Base-by-base conservation (phyloP, 2,888 invertebrate genomes). In the Cactoblastis cactorum region DNA sequence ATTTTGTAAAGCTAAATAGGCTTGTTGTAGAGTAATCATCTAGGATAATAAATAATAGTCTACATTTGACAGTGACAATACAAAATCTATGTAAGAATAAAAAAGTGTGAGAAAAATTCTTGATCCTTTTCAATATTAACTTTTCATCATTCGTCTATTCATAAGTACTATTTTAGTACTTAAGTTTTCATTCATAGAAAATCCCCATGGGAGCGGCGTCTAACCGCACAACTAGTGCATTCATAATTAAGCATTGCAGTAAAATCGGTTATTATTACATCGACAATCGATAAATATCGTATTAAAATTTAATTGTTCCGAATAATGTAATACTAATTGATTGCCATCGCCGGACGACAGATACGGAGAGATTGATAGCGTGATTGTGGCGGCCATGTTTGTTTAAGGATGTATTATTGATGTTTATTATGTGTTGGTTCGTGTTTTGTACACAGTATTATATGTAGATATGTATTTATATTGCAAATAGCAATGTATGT, bases 251-350 rank as follows among this genome's bases (percentile, higher is more conserved):
- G 24, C n/a, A 41, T 19, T 28, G 28, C 15, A 28, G 3, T 5
- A 45, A 46, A 6, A 34, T 19, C 34, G 18, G 34, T 34, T 34
- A 33, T 37, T 37, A 12, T 50, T 52, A 48, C 48, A 39, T 24
- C 41, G 43, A 45, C 33, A 51, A 52, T 51, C 45, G 47, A 38
- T 33, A 46, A 41, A 17, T 37, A 37, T 37, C 50, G 41, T 15
- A 55, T 28, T 50, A 39, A 19, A 19, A 8, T 53, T 46, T 51
- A 51, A 53, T 51, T 51, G 51, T 49, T 43, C 34, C 41, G 33
- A 41, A 43, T 37, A 53, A 47, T 47, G 43, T 52, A 50, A 55
- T 53, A 28, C 43, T 51, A 50, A 49, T 55, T 46, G 53, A 55
- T 55, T 53, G 47, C 49, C 48, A 45, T 46, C 49, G 15, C 17